phyloP scores from a whole-genome alignment of 2,797 vertebrate genomes.

The Ptychadena robeensis region DNA sequence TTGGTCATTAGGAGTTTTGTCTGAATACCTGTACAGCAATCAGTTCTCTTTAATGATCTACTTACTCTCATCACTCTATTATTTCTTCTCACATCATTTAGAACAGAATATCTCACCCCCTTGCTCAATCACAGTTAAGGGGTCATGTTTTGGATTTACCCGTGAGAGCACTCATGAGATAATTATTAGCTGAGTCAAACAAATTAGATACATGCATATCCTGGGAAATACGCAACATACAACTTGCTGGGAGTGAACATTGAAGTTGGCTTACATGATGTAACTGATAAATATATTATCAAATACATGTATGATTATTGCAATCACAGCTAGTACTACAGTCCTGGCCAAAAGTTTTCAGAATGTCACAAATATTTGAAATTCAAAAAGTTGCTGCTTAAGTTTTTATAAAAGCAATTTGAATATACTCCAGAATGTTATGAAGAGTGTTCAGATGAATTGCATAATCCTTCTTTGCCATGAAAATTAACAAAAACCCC shows the following conservation, averaged over 20 bases:
- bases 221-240: not conserved
- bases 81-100: conserved; percentile 7
- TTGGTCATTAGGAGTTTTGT: conserved; percentile 44
- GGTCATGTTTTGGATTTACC: not conserved
- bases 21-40: conserved; percentile 35
- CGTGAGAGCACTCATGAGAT: not conserved
- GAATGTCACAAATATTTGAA: too few relatives aligned
- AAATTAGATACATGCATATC: not conserved
- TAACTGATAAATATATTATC: not conserved
- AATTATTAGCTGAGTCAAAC: not conserved
- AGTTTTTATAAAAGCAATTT: too few relatives aligned
- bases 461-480: too few relatives aligned
- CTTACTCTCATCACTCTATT: conserved; percentile 29
- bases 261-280: not conserved
- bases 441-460: too few relatives aligned
- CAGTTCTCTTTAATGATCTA: conserved; percentile 17
- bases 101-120: not conserved
- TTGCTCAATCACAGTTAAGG: not conserved
- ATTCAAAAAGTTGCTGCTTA: too few relatives aligned
- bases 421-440: too few relatives aligned
- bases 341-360: too few relatives aligned
- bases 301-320: not conserved
- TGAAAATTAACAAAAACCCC: too few relatives aligned
- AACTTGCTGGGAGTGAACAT: not conserved
- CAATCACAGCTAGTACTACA: too few relatives aligned